Percentiles rank a stretch among this genome's conserved stretches.
Conservation (phyloP, 2,888 invertebrate genomes). For the Euzetes globulus region DNA sequence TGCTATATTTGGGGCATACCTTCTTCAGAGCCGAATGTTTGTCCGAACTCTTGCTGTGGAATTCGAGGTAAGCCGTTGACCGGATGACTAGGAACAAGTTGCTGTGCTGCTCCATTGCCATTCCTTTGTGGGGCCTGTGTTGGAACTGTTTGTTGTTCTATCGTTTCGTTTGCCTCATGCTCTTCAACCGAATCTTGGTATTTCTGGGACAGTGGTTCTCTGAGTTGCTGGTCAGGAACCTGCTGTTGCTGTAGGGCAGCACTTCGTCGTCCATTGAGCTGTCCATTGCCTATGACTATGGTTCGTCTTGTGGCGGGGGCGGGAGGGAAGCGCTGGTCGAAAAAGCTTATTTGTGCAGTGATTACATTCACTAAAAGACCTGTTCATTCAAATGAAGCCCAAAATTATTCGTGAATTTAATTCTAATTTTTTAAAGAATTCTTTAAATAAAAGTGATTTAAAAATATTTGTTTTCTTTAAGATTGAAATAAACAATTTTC, state of each 20-base stretch:
- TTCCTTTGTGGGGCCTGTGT: not conserved
- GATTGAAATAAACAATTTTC: no score
- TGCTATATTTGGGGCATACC: not conserved
- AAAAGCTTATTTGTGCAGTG: not conserved
- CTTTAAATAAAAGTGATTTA: no score
- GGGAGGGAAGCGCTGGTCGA: not conserved
- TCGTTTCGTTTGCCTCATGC: not conserved
- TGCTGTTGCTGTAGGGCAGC: not conserved
- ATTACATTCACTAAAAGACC: not conserved
- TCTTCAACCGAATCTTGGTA: not conserved
- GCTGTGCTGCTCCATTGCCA: not conserved
- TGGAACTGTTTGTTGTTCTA: constrained; percentile 18
- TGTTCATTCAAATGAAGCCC: not conserved
- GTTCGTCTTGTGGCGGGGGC: constrained; percentile 9
- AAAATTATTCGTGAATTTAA: not conserved
- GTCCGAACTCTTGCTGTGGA: not conserved
- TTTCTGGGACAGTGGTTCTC: not conserved
- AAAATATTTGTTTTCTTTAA: no score
- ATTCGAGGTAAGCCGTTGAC: not conserved
- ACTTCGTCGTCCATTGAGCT: not conserved
- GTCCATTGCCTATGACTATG: not conserved
- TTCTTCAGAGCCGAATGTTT: not conserved
- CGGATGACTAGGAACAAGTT: constrained; percentile 13
- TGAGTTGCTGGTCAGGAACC: not conserved
- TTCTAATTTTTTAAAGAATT: no score